Conservation (phyloP, 2,797 vertebrate species). For the Hoplostethus atlanticus region DNA sequence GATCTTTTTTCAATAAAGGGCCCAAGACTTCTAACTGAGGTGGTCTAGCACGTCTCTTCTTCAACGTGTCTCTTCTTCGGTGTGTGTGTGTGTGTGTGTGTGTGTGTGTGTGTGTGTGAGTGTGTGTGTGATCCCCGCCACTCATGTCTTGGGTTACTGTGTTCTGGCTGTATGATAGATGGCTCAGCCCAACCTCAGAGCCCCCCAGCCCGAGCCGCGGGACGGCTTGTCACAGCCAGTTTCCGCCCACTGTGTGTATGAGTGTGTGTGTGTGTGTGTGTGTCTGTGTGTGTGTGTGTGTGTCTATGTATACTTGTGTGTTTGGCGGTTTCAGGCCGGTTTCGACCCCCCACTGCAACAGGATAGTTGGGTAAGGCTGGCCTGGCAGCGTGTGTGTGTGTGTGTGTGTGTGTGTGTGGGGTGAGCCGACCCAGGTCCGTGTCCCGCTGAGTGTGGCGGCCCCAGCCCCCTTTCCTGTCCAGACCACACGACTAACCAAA, state of each 20-base stretch:
- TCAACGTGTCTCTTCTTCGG: slow-evolving; percentile 32
- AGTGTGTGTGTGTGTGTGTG: slow-evolving; percentile 51
- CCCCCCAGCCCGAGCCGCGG: slow-evolving; percentile 66
- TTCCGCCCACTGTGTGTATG: slow-evolving; percentile 69
- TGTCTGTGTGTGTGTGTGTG: slow-evolving; percentile 49
- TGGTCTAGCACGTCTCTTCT: slow-evolving; percentile 1
- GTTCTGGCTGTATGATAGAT: slow-evolving; percentile 85
- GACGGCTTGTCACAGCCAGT: slow-evolving; percentile 82
- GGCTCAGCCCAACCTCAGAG: slow-evolving; percentile 79
- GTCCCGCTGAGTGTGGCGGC: slow-evolving; percentile 78
- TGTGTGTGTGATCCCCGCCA: slow-evolving; percentile 69
- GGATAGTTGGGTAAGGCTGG: slow-evolving; percentile 73
- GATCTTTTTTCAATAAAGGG: too few species aligned
- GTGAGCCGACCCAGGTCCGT: slow-evolving; percentile 57
- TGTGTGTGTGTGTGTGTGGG: slow-evolving; percentile 31
- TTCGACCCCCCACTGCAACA: slow-evolving; percentile 75
- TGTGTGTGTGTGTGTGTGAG: slow-evolving; percentile 43
- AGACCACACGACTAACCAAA: slow-evolving; percentile 81
- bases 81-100: slow-evolving; percentile 41
- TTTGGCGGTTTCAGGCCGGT: slow-evolving; percentile 36
- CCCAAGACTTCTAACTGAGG: too few species aligned
- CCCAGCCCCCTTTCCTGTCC: slow-evolving; percentile 78
- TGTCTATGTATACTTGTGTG: slow-evolving; percentile 35
- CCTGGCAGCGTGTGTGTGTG: slow-evolving; percentile 39
- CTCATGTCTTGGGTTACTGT: slow-evolving; percentile 84